phyloP scores from a whole-genome alignment of 2,113 vertebrate species.

The Caretta caretta region DNA sequence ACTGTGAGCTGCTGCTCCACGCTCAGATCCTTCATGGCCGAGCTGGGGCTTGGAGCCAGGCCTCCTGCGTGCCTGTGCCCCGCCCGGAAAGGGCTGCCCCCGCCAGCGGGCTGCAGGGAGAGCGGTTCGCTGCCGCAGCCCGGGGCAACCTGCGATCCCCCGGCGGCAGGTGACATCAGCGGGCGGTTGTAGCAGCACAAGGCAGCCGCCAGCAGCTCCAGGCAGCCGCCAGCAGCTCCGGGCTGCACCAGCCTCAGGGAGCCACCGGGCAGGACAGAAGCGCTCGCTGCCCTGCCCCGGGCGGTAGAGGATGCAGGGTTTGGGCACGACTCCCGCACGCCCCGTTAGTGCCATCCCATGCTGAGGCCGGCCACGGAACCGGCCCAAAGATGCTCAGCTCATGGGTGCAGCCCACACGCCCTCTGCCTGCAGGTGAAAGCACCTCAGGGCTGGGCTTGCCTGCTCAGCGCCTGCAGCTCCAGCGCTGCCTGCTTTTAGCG shows the following conservation, averaged over 20 bases:
- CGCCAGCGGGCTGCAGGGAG: background rate
- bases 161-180: background rate
- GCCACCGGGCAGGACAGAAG: background rate
- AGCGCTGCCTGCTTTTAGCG: too few relatives aligned
- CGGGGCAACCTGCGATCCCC: background rate
- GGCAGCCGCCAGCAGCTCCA: fast-evolving
- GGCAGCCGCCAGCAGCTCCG: background rate
- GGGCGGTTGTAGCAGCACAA: background rate
- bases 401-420: too few relatives aligned
- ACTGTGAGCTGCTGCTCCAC: slow-evolving; percentile 63
- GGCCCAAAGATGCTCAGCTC: too few relatives aligned
- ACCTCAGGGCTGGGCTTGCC: too few relatives aligned
- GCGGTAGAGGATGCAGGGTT: too few relatives aligned
- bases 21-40: background rate
- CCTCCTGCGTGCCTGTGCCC: background rate
- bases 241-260: background rate
- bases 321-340: too few relatives aligned
- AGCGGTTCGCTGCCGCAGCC: background rate
- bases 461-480: too few relatives aligned
- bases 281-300: too few relatives aligned
- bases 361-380: too few relatives aligned
- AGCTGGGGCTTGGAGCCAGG: background rate
- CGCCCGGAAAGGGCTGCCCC: background rate
- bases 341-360: too few relatives aligned
- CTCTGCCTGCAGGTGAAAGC: too few relatives aligned